Base-by-base conservation (phyloP, 1,140 invertebrate genomes). In the Hylyphantes graminicola region DNA sequence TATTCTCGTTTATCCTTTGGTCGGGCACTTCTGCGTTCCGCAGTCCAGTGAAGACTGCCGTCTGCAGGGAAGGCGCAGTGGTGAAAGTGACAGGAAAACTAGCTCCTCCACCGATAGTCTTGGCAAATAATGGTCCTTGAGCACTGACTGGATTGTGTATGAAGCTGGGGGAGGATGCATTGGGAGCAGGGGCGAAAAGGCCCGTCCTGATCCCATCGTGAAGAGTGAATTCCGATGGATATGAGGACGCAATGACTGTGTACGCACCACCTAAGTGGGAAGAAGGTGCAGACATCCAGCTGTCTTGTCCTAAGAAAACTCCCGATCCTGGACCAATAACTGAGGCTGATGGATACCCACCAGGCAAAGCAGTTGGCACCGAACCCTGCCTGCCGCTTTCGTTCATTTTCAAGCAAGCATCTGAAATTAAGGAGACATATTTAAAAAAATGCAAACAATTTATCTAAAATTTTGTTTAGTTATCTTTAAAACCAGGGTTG, bases 361-460 rank as follows among this genome's bases (percentile, higher is more conserved):
- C 77, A 63, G 86, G 86, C 63, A 86, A 57, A 21, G 68, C 81
- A 55, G 81, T 51, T 11, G 81, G 81, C 19, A 79, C 61, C 55
- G 82, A 21, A 55, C 70, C 80, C 55, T 86, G 86, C 74, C 75
- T 70, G 21, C 86, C 68, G 53, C 79, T 86, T 61, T 86, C 85
- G 57, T 77, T 84, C 85, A 86, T 86, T 21, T 57, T 79, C 76
- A 59, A 55, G 5, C 13, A 13, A 5, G 19, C 50, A 70, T 70
- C 68, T 70, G 15, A 13, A 54, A 70, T 53, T n/a, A 9, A 70
- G 54, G 17, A 17, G 5, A 35, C 35, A 35, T 2, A 35, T 35
- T 35, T 35, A 2, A 35, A 35, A n/a, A 35, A 35, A 35, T 35
- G 35, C 35, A n/a, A n/a, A n/a, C n/a, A 35, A 35, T 35, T 35